These are phyloP conservation scores for Aegypius monachus DNA, from an alignment of 2,113 vertebrate species.

Conservation along the genomic window DNA sequence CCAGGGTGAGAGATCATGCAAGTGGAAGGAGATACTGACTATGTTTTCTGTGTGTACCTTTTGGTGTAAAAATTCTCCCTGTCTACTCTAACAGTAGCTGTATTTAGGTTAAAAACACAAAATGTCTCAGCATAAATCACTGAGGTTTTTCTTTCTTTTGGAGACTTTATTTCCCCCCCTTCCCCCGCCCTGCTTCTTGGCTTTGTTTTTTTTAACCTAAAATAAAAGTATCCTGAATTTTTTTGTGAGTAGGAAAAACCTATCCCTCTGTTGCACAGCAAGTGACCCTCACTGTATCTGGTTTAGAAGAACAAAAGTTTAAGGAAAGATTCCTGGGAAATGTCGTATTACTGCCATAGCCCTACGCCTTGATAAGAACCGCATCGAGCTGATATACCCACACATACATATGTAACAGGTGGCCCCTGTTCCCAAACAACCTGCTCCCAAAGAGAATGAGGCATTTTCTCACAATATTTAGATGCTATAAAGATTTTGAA, in stretches of 20 bases:
- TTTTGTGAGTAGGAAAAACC: not conserved
- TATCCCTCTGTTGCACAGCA: not conserved
- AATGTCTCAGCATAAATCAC: constrained; percentile 11
- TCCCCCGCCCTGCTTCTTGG: not conserved
- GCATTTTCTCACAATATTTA: not conserved
- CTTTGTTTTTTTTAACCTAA: constrained; percentile 24
- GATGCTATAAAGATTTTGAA: not conserved
- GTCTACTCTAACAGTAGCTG: constrained; percentile 8
- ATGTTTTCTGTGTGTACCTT: not conserved
- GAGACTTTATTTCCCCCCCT: not conserved
- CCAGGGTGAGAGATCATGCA: not conserved
- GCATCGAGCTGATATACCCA: not conserved
- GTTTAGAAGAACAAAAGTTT: not conserved
- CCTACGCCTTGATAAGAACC: not conserved
- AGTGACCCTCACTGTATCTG: not conserved
- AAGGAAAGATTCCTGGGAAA: constrained; percentile 8
- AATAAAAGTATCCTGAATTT: not conserved
- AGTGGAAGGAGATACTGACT: not conserved
- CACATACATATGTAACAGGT: constrained; percentile 3
- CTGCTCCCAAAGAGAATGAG: not conserved
- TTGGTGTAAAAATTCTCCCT: not conserved
- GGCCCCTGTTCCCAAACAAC: not conserved
- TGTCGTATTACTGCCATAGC: not conserved
- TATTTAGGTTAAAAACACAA: constrained; percentile 34
- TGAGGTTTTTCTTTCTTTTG: not conserved